Percentiles rank a stretch among this genome's conserved stretches.
Evolutionary conservation across 2,797 vertebrate species (phyloP).

Genomic region (Channa striata): DNA sequence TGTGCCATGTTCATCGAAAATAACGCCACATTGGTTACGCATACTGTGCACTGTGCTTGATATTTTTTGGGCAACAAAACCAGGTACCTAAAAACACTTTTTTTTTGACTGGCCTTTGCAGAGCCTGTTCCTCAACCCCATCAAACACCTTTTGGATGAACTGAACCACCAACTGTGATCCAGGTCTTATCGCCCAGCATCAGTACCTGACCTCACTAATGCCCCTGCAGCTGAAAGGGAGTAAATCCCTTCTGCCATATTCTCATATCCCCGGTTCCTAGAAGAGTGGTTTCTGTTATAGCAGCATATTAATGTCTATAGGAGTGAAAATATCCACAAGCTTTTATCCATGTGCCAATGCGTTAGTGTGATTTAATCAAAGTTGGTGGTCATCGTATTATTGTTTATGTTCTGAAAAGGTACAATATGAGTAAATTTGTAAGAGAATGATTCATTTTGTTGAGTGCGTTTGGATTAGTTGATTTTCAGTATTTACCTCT

Average conservation of each 20-base stretch:
- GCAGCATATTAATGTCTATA: conserved; percentile 27
- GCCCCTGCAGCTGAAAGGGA: conserved; percentile 44
- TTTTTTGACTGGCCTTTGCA: conserved; percentile 16
- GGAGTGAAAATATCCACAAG: background rate
- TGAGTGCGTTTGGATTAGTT: background rate
- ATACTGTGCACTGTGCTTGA: no score
- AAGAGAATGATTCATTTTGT: no score
- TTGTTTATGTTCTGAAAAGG: no score
- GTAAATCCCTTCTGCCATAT: conserved; percentile 46
- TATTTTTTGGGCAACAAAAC: background rate
- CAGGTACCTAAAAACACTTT: no score
- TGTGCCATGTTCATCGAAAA: no score
- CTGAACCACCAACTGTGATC: conserved; percentile 45
- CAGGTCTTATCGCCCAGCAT: conserved; percentile 59
- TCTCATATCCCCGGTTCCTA: conserved; percentile 33
- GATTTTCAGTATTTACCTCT: background rate
- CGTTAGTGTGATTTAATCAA: background rate
- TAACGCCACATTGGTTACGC: no score
- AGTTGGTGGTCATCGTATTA: no score
- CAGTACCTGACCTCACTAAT: conserved; percentile 58
- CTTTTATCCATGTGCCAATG: background rate
- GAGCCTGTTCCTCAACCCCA: conserved; percentile 44
- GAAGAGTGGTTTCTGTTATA: conserved; percentile 13
- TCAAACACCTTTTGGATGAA: conserved; percentile 62
- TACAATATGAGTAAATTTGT: no score